phyloP scores from a whole-genome alignment of 1,140 invertebrate genomes.

The Palaemon carinicauda region DNA sequence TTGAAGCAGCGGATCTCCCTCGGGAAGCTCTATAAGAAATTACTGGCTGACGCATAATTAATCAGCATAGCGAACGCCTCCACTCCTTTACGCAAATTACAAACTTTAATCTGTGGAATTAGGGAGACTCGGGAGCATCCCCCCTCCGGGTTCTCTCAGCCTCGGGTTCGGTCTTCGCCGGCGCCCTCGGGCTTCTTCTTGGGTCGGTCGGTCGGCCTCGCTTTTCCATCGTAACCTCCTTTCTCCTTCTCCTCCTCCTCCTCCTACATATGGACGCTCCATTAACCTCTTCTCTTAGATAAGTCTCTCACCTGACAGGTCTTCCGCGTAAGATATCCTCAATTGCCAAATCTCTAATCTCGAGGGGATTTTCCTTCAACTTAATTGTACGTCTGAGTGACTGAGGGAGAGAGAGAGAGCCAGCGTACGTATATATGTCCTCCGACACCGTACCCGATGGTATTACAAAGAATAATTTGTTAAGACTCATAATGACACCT shows the following conservation, averaged over 20 bases:
- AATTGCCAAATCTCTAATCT: conserved; percentile 43
- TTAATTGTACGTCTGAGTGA: conserved; percentile 27
- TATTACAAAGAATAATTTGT: too few species aligned
- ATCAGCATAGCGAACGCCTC: conserved; percentile 5
- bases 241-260: too few species aligned
- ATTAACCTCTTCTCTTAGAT: neutral
- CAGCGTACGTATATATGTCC: neutral
- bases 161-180: too few species aligned
- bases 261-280: too few species aligned
- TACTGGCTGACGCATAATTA: conserved; percentile 55
- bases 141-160: too few species aligned
- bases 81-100: conserved; percentile 52
- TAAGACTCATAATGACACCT: too few species aligned
- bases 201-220: too few species aligned
- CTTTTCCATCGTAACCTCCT: too few species aligned
- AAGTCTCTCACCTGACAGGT: conserved; percentile 9
- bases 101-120: conserved; percentile 53
- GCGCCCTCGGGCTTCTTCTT: too few species aligned
- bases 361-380: conserved; percentile 22
- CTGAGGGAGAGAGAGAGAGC: neutral
- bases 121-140: neutral
- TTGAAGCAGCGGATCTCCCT: conserved; percentile 42
- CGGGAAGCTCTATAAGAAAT: conserved; percentile 45
- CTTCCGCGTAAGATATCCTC: neutral
- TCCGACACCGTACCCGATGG: too few species aligned